phyloP scores from a whole-genome alignment of 2,888 invertebrate species.

The Noctua fimbriata region DNA sequence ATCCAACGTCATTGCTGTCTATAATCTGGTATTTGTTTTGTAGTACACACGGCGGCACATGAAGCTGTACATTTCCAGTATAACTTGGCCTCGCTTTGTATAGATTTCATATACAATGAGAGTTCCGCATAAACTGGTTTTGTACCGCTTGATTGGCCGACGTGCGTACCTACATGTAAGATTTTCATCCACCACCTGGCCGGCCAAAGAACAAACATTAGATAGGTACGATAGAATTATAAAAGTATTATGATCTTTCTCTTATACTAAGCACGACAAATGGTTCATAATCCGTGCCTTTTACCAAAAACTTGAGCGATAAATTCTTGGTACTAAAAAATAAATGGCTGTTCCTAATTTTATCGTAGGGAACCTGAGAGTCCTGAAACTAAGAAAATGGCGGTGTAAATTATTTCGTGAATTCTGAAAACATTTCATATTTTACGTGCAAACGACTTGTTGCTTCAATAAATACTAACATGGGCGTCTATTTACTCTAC shows the following conservation, averaged over 20 bases:
- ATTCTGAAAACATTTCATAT: constrained; percentile 8
- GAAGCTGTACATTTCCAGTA: no score
- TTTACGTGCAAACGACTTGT: constrained; percentile 26
- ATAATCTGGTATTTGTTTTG: neutral
- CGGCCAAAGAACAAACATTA: neutral
- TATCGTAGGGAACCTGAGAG: neutral
- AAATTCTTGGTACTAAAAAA: constrained; percentile 41
- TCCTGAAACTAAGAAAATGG: constrained; percentile 20
- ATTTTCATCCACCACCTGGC: neutral
- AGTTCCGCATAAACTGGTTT: no score
- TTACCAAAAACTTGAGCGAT: constrained; percentile 37
- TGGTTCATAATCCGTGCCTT: neutral
- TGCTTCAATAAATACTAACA: constrained; percentile 16
- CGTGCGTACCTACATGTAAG: neutral
- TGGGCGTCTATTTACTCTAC: neutral
- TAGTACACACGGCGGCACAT: no score
- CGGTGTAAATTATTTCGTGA: neutral
- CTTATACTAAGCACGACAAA: constrained; percentile 21
- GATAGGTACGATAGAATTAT: neutral
- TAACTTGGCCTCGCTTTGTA: no score
- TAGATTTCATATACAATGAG: no score
- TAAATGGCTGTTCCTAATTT: constrained; percentile 32
- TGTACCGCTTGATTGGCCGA: no score
- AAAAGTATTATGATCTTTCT: neutral
- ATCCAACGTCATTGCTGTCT: no score